Evolutionary conservation across 2,113 vertebrate species (phyloP).

Genomic region (Micronycteris hirsuta): DNA sequence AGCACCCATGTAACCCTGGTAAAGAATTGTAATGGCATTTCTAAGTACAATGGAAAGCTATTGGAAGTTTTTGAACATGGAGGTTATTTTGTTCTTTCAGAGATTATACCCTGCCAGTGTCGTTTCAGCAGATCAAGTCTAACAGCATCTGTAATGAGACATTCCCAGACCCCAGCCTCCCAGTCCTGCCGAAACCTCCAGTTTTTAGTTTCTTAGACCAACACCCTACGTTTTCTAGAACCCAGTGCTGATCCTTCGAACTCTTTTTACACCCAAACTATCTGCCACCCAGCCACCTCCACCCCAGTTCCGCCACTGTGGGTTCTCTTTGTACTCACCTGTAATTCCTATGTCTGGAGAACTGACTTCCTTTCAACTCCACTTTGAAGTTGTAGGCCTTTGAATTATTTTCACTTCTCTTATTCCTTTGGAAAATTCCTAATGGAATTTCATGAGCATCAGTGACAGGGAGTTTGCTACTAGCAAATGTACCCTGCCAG

Average conservation of each 20-base stretch:
- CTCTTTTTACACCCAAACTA: background rate
- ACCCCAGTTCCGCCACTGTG: background rate
- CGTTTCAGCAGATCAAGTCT: conserved; percentile 11
- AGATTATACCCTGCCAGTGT: conserved; percentile 6
- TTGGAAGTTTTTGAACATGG: background rate
- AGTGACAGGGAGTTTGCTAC: background rate
- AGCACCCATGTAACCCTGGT: background rate
- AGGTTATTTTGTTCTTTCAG: background rate
- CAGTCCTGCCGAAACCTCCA: background rate
- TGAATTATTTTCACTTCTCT: conserved; percentile 63
- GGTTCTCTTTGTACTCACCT: conserved; percentile 38
- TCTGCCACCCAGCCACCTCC: background rate
- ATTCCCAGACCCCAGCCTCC: background rate
- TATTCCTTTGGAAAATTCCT: conserved; percentile 43
- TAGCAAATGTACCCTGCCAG: background rate
- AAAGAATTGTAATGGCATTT: background rate
- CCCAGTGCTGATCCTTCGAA: too few species aligned
- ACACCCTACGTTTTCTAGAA: background rate
- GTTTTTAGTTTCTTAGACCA: background rate
- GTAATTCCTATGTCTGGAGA: conserved; percentile 46
- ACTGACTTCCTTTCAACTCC: conserved; percentile 63
- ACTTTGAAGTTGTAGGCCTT: conserved; percentile 64
- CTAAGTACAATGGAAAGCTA: background rate
- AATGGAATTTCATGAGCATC: conserved; percentile 8
- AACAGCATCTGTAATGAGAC: background rate